Evolutionary conservation across 2,113 vertebrate genomes (phyloP).

Genomic region (Cebidichthys violaceus): DNA sequence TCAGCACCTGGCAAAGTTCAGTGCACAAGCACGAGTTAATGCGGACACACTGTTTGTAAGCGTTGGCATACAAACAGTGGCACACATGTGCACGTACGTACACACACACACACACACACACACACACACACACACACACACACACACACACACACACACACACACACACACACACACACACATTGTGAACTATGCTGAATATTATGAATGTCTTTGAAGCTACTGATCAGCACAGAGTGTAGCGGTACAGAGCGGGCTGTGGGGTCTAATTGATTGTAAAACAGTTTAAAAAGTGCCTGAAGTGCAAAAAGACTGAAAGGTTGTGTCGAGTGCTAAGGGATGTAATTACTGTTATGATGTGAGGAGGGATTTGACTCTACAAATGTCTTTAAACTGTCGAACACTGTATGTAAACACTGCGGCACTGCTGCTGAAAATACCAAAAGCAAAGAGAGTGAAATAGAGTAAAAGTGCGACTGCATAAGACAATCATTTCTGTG

Average conservation of each 20-base stretch:
- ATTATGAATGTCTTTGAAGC: conserved; percentile 68
- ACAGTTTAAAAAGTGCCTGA: conserved; percentile 76
- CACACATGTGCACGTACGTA: background rate
- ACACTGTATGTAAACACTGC: conserved; percentile 75
- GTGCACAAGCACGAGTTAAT: conserved; percentile 18
- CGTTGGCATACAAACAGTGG: conserved; percentile 12
- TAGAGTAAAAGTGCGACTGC: conserved; percentile 20
- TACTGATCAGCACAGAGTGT: conserved; percentile 63
- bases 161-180: conserved; percentile 16
- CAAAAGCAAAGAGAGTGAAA: conserved; percentile 46
- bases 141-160: background rate
- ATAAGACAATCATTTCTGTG: conserved; percentile 1
- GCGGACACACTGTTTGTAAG: background rate
- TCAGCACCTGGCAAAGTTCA: conserved; percentile 65
- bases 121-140: conserved; percentile 23
- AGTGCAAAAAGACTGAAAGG: conserved; percentile 72
- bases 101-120: conserved; percentile 20
- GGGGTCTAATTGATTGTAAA: conserved; percentile 80
- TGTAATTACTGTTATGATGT: conserved; percentile 79
- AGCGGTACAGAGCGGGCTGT: conserved; percentile 38
- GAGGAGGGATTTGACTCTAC: conserved; percentile 72
- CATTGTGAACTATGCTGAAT: conserved; percentile 35
- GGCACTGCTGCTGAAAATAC: conserved; percentile 43
- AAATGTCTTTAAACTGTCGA: conserved; percentile 73
- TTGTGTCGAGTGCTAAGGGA: conserved; percentile 66